Evolutionary conservation across 2,113 vertebrate species (phyloP), one percentile per base, ranked within the genome.

Genomic region (Dicaeum eximium): DNA sequence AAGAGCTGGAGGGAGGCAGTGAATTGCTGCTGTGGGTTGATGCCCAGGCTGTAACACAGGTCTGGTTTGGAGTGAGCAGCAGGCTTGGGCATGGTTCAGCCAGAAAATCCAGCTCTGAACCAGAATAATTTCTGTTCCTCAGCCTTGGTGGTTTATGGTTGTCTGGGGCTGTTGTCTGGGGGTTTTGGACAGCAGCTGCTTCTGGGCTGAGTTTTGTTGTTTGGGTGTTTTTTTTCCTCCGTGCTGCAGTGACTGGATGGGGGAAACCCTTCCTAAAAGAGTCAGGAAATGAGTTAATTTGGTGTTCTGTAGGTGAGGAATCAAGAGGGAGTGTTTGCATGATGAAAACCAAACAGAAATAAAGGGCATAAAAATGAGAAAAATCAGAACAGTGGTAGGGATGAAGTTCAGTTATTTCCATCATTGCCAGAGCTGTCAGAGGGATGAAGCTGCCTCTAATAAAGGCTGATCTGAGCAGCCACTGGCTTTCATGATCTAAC

Each of bases 391-490:
- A 66, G 47, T 1, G 6, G 45, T 58, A 51, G 67, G 67, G 67
- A 12, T 94, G 71, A 82, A 94, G 89, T 82, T 80, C 45, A 44
- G 51, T 89, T 82, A 79, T 92, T 94, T 91, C 62, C 7, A 24
- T 85, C 56, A 44, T 66, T 93, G 60, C 81, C 58, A 31, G 78
- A 75, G 90, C 84, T 95, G 74, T 95, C 87, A 85, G 89, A 51
- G 27, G 74, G 75, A 40, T 3, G 2, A 82, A 90, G 71, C 85
- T 5, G 13, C 83, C 79, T 92, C 60, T 85, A 86, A 80, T 90
- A 77, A 91, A 65, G 47, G 74, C 75, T 93, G 93, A 90, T 92
- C 71, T 87, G 80, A 71, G 67, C 74, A 93, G 79, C 66, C 67
- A 27, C 27, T 70, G 62, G 24, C 87, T 94, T 93, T 90, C 85